A percentile compares a stretch with the other conserved stretches of the same genome.
These are phyloP conservation scores for Auanema freiburgensis DNA, from an alignment of 2,888 invertebrate species.

Conservation along the genomic window DNA sequence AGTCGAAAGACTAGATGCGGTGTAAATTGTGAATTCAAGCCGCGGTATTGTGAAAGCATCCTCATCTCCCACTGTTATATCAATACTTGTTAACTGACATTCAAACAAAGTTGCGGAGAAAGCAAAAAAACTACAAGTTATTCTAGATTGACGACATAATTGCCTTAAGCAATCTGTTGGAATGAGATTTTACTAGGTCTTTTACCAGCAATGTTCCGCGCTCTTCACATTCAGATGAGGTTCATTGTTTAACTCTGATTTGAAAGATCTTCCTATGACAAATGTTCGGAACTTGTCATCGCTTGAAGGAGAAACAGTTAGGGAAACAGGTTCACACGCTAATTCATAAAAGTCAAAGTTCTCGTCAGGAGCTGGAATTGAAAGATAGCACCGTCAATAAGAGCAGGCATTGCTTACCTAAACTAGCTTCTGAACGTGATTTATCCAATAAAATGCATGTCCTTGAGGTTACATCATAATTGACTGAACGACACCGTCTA, in stretches of 20 bases:
- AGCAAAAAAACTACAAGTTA: slow-evolving; percentile 34
- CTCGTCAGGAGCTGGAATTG: slow-evolving; percentile 27
- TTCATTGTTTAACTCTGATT: background rate
- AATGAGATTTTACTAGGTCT: background rate
- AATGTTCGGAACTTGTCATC: slow-evolving; percentile 16
- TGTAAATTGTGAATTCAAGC: background rate
- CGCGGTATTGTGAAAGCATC: background rate
- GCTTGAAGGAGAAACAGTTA: slow-evolving; percentile 7
- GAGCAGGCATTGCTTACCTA: slow-evolving; percentile 5
- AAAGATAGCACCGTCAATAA: background rate
- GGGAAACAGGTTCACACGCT: slow-evolving; percentile 29
- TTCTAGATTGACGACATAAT: slow-evolving; percentile 22
- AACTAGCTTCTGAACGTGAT: slow-evolving; percentile 15
- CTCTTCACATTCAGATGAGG: slow-evolving; percentile 16
- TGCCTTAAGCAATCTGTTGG: background rate
- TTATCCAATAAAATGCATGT: slow-evolving; percentile 24
- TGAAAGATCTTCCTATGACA: slow-evolving; percentile 11
- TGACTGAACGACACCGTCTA: slow-evolving; percentile 43
- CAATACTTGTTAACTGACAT: slow-evolving; percentile 31
- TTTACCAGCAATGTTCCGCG: slow-evolving; percentile 26
- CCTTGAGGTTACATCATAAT: slow-evolving; percentile 41
- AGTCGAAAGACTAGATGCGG: background rate
- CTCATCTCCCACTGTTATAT: slow-evolving; percentile 9
- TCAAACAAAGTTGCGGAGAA: slow-evolving; percentile 23
- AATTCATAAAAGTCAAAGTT: slow-evolving; percentile 52